phyloP scores from a whole-genome alignment of 2,888 invertebrate species.

The Nomada ferruginata region DNA sequence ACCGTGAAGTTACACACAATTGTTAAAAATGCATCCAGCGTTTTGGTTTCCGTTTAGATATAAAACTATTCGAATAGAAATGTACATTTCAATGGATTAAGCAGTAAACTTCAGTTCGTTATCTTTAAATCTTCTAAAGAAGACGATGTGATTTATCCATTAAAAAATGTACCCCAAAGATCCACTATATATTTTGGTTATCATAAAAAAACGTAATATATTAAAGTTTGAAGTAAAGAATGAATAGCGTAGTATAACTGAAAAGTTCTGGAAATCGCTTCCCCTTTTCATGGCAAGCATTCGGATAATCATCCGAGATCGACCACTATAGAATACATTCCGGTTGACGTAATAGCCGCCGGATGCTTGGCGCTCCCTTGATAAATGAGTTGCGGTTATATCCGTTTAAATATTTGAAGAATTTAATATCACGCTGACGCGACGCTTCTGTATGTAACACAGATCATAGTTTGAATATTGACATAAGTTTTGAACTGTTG shows the following conservation, averaged over 20 bases:
- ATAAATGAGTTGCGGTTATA: conserved; percentile 33
- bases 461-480: no score
- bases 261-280: conserved; percentile 56
- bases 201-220: no score
- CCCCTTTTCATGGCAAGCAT: conserved; percentile 41
- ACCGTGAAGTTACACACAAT: conserved; percentile 20
- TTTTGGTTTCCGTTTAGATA: background rate
- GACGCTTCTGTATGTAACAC: no score
- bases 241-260: conserved; percentile 7
- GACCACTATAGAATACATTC: conserved; percentile 48
- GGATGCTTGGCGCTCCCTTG: conserved; percentile 52
- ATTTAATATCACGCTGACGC: conserved; percentile 9
- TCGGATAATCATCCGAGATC: conserved; percentile 40
- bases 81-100: conserved; percentile 18
- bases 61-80: conserved; percentile 31
- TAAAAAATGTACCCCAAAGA: no score
- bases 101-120: background rate
- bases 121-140: no score
- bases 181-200: background rate
- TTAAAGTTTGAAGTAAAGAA: conserved; percentile 39
- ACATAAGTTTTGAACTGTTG: no score
- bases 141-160: background rate
- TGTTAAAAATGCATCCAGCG: conserved; percentile 10
- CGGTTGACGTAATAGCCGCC: conserved; percentile 60
- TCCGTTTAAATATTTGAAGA: background rate